Percentiles rank a stretch among this genome's conserved stretches.
These are phyloP conservation scores for Xiphophorus maculatus DNA, from an alignment of 2,113 vertebrate species.

Conservation along the genomic window DNA sequence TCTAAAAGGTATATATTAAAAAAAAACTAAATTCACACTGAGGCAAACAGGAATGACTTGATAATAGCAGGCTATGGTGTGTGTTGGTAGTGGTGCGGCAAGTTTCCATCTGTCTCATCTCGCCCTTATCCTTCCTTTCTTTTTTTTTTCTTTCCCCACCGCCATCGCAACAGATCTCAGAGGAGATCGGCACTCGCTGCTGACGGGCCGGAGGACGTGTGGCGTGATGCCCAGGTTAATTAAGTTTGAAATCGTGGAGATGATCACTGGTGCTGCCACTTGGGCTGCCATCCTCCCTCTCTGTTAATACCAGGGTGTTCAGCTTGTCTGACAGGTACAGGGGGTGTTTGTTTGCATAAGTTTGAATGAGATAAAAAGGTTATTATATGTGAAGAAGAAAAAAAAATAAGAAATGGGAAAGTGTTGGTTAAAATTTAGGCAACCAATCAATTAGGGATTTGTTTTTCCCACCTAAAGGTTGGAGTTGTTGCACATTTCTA, in stretches of 20 bases:
- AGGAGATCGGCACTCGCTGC: constrained; percentile 42
- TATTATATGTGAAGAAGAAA: constrained; percentile 18
- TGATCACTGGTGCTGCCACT: constrained; percentile 75
- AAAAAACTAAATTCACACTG: neutral
- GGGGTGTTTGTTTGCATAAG: constrained; percentile 29
- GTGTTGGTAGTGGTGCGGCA: constrained; percentile 29
- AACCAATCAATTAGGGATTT: neutral
- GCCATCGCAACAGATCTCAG: constrained; percentile 47
- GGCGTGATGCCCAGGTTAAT: constrained; percentile 72
- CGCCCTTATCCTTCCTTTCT: neutral
- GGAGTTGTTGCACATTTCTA: neutral
- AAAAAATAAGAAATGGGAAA: neutral
- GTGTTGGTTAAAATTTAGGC: neutral
- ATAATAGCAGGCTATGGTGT: constrained; percentile 9
- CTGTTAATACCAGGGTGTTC: constrained; percentile 29
- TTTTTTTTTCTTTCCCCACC: constrained; percentile 14
- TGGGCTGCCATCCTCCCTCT: constrained; percentile 45
- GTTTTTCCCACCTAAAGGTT: neutral
- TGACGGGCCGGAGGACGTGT: constrained; percentile 52
- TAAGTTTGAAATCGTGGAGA: constrained; percentile 78
- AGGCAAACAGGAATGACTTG: constrained; percentile 13
- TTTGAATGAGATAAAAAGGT: constrained; percentile 12
- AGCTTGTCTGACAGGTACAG: constrained; percentile 40
- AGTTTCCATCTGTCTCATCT: constrained; percentile 38
- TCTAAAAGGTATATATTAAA: neutral